Percentiles rank a stretch among this genome's conserved stretches.
Evolutionary conservation across 2,113 vertebrate genomes (phyloP).

Genomic region (Malurus elegans): DNA sequence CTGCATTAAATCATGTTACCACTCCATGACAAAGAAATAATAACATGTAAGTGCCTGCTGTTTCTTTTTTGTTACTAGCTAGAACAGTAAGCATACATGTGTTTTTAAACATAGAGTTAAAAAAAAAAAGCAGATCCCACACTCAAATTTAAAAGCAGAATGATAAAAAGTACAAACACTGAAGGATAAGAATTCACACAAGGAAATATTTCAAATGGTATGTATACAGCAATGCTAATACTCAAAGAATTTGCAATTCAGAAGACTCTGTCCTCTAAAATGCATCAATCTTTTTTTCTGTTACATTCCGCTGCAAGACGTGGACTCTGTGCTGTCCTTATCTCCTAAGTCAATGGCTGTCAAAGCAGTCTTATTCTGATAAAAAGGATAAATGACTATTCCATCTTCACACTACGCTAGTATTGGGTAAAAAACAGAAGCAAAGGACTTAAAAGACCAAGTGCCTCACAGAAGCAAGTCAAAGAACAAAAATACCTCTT

Average conservation of each 20-base stretch:
- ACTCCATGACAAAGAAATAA: background rate
- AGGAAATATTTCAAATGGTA: background rate
- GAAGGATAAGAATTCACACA: background rate
- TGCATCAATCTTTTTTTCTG: background rate
- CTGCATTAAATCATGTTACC: background rate
- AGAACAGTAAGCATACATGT: background rate
- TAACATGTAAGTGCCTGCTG: background rate
- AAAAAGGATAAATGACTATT: background rate
- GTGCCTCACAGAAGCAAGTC: background rate
- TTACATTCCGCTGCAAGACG: background rate
- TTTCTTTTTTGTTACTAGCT: background rate
- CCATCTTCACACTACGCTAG: background rate
- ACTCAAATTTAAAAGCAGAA: background rate
- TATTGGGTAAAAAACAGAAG: background rate
- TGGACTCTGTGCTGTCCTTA: background rate
- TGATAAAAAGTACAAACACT: background rate
- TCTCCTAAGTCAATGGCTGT: background rate
- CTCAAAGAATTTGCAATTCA: background rate
- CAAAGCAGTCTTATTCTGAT: background rate
- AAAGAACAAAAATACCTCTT: background rate
- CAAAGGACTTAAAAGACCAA: background rate
- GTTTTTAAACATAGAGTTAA: background rate
- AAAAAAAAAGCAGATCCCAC: background rate
- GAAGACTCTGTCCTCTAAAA: background rate
- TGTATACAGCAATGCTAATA: accelerated